Evolutionary conservation across 2,113 vertebrate genomes (phyloP), one percentile per base, ranked within the genome.

Genomic region (Labrus mixtus): DNA sequence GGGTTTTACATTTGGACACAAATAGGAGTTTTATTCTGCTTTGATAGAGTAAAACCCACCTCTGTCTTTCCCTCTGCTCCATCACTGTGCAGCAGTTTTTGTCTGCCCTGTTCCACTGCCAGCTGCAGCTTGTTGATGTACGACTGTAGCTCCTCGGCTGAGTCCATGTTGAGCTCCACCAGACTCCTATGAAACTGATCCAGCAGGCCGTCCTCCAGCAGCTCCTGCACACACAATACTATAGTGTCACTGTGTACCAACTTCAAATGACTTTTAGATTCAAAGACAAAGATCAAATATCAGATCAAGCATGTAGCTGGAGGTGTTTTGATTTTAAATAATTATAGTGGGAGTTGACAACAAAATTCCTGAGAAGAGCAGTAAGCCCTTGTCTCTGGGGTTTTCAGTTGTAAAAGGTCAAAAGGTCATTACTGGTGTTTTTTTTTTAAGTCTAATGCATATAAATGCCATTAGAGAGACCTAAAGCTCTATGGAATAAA

Each of bases 141-240:
- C 2, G 97, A 99, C 93, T 97, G 98, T 45, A 99, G 95, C 68
- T 99, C 98, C 68, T 98, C 97, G 0, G 97, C 95, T 4, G 97
- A 99, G 93, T 99, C 97, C 98, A 99, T 99, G 93, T 99, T 99
- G 73, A 99, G 93, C 85, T 98, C 96, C 61, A 97, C 90, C 87
- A 99, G 93, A 39, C 94, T 96, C 92, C 96, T 97, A 82, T 97
- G 97, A 83, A 98, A 99, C 23, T 96, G 97, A 72, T 95, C 95
- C 76, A 94, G 16, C 46, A 93, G 59, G 0, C 94, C 94, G 0
- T 95, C 93, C 43, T 95, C 94, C 74, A 93, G 62, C 73, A 95
- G 87, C 79, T 95, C 94, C 95, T 95, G 62, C 8, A 73, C 5
- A 45, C 15, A 74, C 86, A 94, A 41, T 41, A 43, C 37, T 46